Percentiles rank a stretch among this genome's conserved stretches.
phyloP scores from a whole-genome alignment of 2,113 vertebrate species.

The Trematocara nigrifrons region DNA sequence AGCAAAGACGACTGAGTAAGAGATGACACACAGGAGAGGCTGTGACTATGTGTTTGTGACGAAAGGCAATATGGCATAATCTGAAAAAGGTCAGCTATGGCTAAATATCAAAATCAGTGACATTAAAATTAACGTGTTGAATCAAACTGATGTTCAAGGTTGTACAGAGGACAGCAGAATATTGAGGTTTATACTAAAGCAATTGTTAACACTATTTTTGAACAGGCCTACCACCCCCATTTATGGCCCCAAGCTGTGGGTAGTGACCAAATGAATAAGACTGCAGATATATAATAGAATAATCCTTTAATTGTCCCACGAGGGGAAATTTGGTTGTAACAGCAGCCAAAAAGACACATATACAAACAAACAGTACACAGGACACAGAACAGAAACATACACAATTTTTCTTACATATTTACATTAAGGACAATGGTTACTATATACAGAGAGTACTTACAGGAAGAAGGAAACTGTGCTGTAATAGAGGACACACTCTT shows the following conservation, averaged over 20 bases:
- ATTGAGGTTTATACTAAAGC: not conserved
- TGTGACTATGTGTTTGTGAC: not conserved
- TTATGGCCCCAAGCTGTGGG: not conserved
- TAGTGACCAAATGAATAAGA: not conserved
- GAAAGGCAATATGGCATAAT: not conserved
- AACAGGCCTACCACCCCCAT: not conserved
- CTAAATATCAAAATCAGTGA: slow-evolving; percentile 42
- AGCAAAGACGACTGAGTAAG: not conserved
- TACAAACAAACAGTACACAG: no score
- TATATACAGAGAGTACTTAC: no score
- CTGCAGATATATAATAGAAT: not conserved
- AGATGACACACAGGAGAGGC: not conserved
- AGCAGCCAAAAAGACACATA: no score
- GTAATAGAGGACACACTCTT: no score
- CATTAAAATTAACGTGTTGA: slow-evolving; percentile 37
- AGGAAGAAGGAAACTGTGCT: no score
- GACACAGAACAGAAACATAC: no score
- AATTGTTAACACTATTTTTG: not conserved
- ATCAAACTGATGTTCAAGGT: slow-evolving; percentile 7
- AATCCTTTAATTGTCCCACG: no score
- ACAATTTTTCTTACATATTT: no score
- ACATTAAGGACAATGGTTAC: no score
- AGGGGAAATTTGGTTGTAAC: no score
- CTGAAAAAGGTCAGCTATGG: slow-evolving; percentile 30
- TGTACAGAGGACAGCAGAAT: not conserved